Evolutionary conservation across 2,888 invertebrate species (phyloP).

Genomic region (Megamerina dolium): DNA sequence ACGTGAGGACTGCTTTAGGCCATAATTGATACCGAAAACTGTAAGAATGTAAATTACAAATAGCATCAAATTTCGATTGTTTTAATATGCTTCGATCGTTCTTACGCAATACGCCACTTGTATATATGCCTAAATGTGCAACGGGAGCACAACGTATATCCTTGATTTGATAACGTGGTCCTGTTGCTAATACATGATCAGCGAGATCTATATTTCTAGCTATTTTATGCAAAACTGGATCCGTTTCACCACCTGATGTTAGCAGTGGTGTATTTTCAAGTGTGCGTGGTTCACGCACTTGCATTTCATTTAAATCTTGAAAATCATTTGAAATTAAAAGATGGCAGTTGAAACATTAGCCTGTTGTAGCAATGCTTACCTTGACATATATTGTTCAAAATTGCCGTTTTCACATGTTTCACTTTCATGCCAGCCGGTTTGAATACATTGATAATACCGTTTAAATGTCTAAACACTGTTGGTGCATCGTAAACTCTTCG

Average conservation of each 20-base stretch:
- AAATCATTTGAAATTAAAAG: background rate
- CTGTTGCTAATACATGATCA: slow-evolving; percentile 68
- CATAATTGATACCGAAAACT: slow-evolving; percentile 71
- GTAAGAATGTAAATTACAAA: background rate
- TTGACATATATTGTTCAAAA: slow-evolving; percentile 60
- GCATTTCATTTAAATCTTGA: slow-evolving; percentile 66
- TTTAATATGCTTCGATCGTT: slow-evolving; percentile 12
- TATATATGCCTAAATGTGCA: slow-evolving; percentile 57
- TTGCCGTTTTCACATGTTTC: slow-evolving; percentile 53
- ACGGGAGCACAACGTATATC: slow-evolving; percentile 62
- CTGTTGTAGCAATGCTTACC: slow-evolving; percentile 57
- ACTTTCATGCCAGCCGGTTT: slow-evolving; percentile 64
- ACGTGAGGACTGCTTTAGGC: slow-evolving; percentile 53
- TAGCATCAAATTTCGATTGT: background rate
- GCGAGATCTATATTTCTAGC: slow-evolving; percentile 57
- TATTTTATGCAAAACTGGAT: slow-evolving; percentile 55
- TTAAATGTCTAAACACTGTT: slow-evolving; percentile 60
- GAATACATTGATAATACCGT: slow-evolving; percentile 72
- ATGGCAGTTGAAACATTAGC: slow-evolving; percentile 13
- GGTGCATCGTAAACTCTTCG: slow-evolving; percentile 51
- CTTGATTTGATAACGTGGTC: slow-evolving; percentile 64
- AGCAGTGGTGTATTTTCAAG: slow-evolving; percentile 54
- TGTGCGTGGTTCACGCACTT: slow-evolving; percentile 55
- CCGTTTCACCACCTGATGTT: slow-evolving; percentile 58
- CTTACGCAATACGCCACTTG: slow-evolving; percentile 70